Conservation (phyloP, 2,797 vertebrate genomes). For the Loriculus beryllinus region DNA sequence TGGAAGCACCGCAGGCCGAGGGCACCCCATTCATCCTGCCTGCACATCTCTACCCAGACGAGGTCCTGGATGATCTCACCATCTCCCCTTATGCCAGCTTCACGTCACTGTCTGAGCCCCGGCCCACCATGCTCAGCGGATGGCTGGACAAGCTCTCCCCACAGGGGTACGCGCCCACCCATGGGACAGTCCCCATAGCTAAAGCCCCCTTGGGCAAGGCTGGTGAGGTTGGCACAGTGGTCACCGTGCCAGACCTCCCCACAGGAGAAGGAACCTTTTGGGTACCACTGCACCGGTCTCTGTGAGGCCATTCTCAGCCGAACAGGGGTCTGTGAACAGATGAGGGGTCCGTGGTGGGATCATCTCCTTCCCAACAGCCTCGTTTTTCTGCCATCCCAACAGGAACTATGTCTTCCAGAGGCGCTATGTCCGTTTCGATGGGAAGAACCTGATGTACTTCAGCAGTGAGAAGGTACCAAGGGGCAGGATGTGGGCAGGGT, state of each 20-base stretch:
- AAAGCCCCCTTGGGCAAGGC: not conserved
- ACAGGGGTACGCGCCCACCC: slow-evolving; percentile 82
- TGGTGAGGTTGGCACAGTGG: not conserved
- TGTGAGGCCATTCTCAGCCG: not conserved
- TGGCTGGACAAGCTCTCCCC: slow-evolving; percentile 98
- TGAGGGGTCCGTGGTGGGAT: not conserved
- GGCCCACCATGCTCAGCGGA: slow-evolving; percentile 83
- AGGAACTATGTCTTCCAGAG: slow-evolving; percentile 99
- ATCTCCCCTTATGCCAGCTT: slow-evolving; percentile 97
- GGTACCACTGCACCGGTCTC: not conserved
- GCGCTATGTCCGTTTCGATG: slow-evolving; percentile 92
- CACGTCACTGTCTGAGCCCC: slow-evolving; percentile 82
- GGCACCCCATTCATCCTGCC: slow-evolving; percentile 71
- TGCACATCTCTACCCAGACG: slow-evolving; percentile 67
- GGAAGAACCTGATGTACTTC: slow-evolving; percentile 94
- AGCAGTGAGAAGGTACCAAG: slow-evolving; percentile 89
- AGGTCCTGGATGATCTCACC: slow-evolving; percentile 85
- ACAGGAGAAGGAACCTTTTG: not conserved
- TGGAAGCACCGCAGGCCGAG: slow-evolving; percentile 73
- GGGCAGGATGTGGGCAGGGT: not conserved
- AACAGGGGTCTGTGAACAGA: not conserved
- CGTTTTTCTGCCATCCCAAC: not conserved
- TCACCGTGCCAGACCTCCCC: not conserved
- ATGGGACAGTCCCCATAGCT: rapidly evolving
- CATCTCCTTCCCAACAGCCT: not conserved